phyloP scores from a whole-genome alignment of 1,140 invertebrate genomes.

The Argopecten irradians region DNA sequence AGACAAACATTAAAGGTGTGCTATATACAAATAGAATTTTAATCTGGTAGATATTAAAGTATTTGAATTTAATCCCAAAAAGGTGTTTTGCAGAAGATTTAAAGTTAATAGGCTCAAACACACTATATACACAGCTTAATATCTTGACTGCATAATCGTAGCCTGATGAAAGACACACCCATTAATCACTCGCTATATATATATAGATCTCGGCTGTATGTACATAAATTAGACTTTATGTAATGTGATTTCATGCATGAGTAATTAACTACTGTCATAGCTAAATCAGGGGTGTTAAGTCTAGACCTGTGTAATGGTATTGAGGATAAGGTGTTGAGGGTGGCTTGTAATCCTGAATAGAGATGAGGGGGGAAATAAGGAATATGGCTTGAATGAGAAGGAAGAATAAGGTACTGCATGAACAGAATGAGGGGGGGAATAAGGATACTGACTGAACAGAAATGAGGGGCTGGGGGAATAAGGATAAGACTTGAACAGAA shows the following conservation, averaged over 20 bases:
- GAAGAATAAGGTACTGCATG: too few species aligned
- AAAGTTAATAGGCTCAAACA: conserved; percentile 8
- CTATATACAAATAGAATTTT: neutral
- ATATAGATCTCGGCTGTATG: neutral
- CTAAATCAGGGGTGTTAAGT: neutral
- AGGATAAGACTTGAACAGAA: too few species aligned
- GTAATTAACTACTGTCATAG: conserved; percentile 5
- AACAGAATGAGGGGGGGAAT: too few species aligned
- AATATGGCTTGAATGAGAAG: too few species aligned
- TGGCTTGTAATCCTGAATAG: neutral
- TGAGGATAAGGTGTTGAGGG: neutral
- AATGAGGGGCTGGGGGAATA: too few species aligned
- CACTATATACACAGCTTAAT: neutral
- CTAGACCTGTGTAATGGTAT: neutral
- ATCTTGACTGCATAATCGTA: neutral
- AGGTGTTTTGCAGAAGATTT: neutral
- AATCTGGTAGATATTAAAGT: neutral
- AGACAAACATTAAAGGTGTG: neutral
- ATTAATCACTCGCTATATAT: neutral
- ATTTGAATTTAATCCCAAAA: neutral
- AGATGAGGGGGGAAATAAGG: neutral
- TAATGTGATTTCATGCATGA: neutral
- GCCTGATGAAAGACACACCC: neutral
- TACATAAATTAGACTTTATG: neutral
- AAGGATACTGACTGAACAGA: too few species aligned